A percentile compares a stretch with the other conserved stretches of the same genome.
Evolutionary conservation across 2,797 vertebrate species (phyloP).

Genomic region (Setipinna tenuifilis): DNA sequence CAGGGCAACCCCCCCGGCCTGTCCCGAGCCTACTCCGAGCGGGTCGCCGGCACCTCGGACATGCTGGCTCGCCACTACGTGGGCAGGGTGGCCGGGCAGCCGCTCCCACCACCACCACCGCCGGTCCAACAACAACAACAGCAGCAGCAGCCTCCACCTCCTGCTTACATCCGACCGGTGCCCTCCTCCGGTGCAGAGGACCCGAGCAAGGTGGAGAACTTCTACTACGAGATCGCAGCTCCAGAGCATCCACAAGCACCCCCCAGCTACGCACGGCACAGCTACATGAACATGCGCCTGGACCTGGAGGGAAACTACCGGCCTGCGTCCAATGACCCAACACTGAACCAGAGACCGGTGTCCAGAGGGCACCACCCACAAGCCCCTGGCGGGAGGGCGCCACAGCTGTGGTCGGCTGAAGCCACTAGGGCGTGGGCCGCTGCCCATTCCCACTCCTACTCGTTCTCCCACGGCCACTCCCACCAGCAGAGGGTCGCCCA

Average conservation of each 20-base stretch:
- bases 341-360: slow-evolving; percentile 57
- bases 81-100: slow-evolving; percentile 51
- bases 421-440: slow-evolving; percentile 61
- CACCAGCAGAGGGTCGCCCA: slow-evolving; percentile 46
- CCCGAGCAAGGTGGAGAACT: slow-evolving; percentile 71
- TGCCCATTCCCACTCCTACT: slow-evolving; percentile 58
- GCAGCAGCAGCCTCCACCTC: slow-evolving; percentile 43
- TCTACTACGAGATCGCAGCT: slow-evolving; percentile 79
- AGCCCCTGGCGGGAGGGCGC: slow-evolving; percentile 34
- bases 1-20: slow-evolving; percentile 54
- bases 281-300: slow-evolving; percentile 62
- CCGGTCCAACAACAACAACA: background rate
- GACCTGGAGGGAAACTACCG: slow-evolving; percentile 60
- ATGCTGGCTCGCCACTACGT: slow-evolving; percentile 57
- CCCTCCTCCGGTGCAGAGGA: slow-evolving; percentile 56
- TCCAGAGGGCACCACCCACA: slow-evolving; percentile 48
- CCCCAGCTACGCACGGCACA: slow-evolving; percentile 65
- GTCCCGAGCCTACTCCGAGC: slow-evolving; percentile 64
- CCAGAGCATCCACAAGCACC: slow-evolving; percentile 63
- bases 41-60: slow-evolving; percentile 56
- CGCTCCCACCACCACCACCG: slow-evolving; percentile 32
- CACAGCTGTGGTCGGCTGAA: slow-evolving; percentile 62
- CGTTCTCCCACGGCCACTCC: slow-evolving; percentile 55
- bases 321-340: slow-evolving; percentile 51
- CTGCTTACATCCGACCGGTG: slow-evolving; percentile 41